Base-by-base conservation (phyloP, 2,888 invertebrate genomes). In the Omphaloscelis lunosa region DNA sequence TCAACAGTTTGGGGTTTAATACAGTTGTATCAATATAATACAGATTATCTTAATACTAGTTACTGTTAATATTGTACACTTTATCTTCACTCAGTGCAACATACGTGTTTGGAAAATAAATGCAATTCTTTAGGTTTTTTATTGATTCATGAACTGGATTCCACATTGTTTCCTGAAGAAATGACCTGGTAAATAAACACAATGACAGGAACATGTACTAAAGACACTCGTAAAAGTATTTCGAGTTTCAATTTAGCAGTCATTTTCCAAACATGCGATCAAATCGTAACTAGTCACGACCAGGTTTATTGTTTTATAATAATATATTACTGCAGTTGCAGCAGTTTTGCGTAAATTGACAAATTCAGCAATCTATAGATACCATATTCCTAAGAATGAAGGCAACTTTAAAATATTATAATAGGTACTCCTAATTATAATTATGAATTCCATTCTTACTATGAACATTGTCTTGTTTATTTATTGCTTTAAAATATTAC, bases 401-500 rank as follows among this genome's bases (percentile, higher is more conserved):
- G 92, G 92, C 93, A 92, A 88, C 88, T 88, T 90, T 81, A 89
- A 91, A 89, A 81, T 82, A 89, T 86, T 89, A 84, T 77, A 77
- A 80, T 77, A 79, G 34, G 39, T 83, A 83, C 56, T 69, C 63
- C 61, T 81, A 77, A 41, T 39, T 66, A 78, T 29, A 83, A 34
- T 80, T 80, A 76, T 75, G 69, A 79, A 84, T 83, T 71, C 72
- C 76, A 82, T 82, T 79, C 34, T 80, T 72, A 67, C 17, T 23
- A 20, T 73, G 71, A 56, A 80, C 68, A 68, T 75, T 61, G 68
- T 68, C 56, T 81, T 68, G 56, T 72, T 79, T 62, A 79, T 72
- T 72, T 80, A 80, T 81, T 81, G 70, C 77, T 85, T 83, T 39
- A 85, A 85, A 87, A 86, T 72, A 80, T 75, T 85, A 79, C 72